A percentile compares a stretch with the other conserved stretches of the same genome.
These are phyloP conservation scores for Steinernema khuongi DNA, from an alignment of 1,140 invertebrate species.

Conservation along the genomic window DNA sequence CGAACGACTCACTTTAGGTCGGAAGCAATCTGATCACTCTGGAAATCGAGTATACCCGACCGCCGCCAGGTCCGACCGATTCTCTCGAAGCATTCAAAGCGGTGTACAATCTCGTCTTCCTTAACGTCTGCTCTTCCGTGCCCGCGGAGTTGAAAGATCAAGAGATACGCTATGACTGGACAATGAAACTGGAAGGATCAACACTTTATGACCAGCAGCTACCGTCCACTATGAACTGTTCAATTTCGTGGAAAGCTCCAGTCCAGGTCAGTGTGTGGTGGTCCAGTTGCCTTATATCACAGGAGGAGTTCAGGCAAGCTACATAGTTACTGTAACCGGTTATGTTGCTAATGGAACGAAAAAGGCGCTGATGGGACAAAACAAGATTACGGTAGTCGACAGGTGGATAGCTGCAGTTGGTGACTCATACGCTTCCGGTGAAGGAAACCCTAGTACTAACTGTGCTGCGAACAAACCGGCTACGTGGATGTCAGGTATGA, in stretches of 20 bases:
- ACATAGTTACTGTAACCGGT: conserved; percentile 10
- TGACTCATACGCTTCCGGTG: not conserved
- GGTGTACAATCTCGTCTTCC: not conserved
- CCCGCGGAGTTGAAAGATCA: not conserved
- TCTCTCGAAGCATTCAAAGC: not conserved
- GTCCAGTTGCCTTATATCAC: no score
- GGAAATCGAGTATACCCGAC: not conserved
- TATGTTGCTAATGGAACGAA: not conserved
- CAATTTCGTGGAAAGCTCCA: not conserved
- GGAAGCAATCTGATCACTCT: not conserved
- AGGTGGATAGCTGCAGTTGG: not conserved
- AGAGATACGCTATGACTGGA: not conserved
- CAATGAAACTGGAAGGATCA: not conserved
- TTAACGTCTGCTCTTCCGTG: not conserved
- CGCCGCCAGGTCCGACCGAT: not conserved
- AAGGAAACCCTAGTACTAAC: not conserved
- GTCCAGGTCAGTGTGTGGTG: no score
- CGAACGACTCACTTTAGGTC: not conserved
- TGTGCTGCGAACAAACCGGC: not conserved
- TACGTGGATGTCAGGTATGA: conserved; percentile 4
- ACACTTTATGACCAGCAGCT: not conserved
- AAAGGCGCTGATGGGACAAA: conserved; percentile 4
- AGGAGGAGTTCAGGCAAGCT: conserved; percentile 1
- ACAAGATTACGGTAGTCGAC: conserved; percentile 5
- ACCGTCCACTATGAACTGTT: not conserved